Evolutionary conservation across 1,140 invertebrate species (phyloP).

Genomic region (Temnothorax longispinosus): DNA sequence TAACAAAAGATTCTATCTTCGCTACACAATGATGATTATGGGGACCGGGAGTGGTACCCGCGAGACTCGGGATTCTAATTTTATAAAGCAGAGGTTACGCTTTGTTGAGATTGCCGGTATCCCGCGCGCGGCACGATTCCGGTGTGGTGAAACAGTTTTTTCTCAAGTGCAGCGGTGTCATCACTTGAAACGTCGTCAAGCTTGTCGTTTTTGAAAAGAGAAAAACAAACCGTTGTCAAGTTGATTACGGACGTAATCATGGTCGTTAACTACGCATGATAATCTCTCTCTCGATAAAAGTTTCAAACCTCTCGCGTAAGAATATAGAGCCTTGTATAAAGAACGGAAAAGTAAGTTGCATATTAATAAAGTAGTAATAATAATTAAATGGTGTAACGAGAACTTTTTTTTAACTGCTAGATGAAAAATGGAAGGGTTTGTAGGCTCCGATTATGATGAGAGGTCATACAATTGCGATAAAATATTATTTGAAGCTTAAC

Average conservation of each 20-base stretch:
- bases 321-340: neutral
- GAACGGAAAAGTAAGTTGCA: neutral
- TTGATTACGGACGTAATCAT: conserved; percentile 33
- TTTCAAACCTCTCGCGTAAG: neutral
- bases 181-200: conserved; percentile 22
- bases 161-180: conserved; percentile 3
- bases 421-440: neutral
- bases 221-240: neutral
- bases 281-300: neutral
- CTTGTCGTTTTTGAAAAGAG: conserved; percentile 27
- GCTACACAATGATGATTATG: conserved; percentile 47
- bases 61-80: conserved; percentile 54
- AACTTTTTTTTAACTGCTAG: neutral
- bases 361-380: conserved; percentile 9
- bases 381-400: neutral
- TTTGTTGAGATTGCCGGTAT: conserved; percentile 46
- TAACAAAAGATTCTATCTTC: conserved; percentile 59
- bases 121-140: neutral
- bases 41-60: neutral
- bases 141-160: neutral
- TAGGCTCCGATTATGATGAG: neutral
- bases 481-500: neutral
- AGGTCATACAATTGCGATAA: neutral
- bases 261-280: conserved; percentile 17
- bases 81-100: conserved; percentile 49